Evolutionary conservation across 35 echinoderm and acorn worm species (phyloP).

Genomic region (Heliocidaris erythrogramma): DNA sequence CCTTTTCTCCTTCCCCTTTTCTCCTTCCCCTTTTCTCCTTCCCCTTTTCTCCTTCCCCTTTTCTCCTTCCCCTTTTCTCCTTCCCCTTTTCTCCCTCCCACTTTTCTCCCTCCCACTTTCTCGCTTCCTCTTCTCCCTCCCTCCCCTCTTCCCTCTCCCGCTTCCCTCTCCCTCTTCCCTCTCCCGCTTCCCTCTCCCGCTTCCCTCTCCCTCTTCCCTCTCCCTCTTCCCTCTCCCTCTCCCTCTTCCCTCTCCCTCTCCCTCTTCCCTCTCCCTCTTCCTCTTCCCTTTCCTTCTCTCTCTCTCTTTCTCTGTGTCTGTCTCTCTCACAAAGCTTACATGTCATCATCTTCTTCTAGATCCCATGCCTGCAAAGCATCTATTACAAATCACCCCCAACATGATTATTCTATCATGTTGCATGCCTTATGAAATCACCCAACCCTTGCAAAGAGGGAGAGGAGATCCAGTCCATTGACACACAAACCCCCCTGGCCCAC

Average conservation of each 20-base stretch:
- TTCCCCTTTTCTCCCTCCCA: neutral
- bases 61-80: neutral
- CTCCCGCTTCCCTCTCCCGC: neutral
- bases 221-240: neutral
- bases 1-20: too few species aligned
- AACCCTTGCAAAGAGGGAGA: neutral
- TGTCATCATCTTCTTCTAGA: neutral
- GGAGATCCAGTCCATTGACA: neutral
- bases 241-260: neutral
- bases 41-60: neutral
- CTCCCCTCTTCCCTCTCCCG: neutral
- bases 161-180: neutral
- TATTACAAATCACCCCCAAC: conserved; percentile 16
- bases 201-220: neutral
- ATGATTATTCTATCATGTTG: conserved; percentile 18
- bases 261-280: neutral
- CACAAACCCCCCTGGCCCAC: neutral
- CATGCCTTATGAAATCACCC: neutral
- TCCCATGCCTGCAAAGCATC: neutral
- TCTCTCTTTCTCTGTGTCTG: neutral
- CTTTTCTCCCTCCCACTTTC: neutral
- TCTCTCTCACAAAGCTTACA: neutral
- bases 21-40: neutral
- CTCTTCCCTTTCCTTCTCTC: neutral
- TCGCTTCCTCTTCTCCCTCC: neutral